Conservation (phyloP, 1,140 invertebrate species). For the Saxidomus purpurata region DNA sequence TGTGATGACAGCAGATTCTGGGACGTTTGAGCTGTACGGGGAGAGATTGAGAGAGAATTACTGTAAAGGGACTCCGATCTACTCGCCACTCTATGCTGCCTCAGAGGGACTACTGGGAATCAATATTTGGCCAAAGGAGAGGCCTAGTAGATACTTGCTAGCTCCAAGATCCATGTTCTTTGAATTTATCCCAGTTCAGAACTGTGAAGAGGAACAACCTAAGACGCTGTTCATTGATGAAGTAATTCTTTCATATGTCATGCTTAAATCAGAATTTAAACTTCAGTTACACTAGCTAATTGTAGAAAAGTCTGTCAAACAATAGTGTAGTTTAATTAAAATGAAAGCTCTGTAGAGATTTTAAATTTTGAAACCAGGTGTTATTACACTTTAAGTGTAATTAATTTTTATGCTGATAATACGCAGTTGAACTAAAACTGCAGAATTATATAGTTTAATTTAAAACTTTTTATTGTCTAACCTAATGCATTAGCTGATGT, state of each 20-base stretch:
- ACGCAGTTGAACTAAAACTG: too few relatives aligned
- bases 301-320: too few relatives aligned
- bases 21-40: conserved; percentile 83
- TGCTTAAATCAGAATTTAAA: too few relatives aligned
- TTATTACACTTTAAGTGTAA: too few relatives aligned
- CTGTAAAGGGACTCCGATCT: conserved; percentile 81
- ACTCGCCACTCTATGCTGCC: conserved; percentile 85
- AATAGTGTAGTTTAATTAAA: too few relatives aligned
- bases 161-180: conserved; percentile 82
- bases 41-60: conserved; percentile 77
- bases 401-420: too few relatives aligned
- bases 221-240: conserved; percentile 82
- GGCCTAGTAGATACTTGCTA: conserved; percentile 80
- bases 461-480: too few relatives aligned
- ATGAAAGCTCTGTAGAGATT: too few relatives aligned
- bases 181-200: conserved; percentile 84
- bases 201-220: conserved; percentile 80
- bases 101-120: conserved; percentile 85
- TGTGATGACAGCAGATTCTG: conserved; percentile 82
- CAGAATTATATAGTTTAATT: too few relatives aligned
- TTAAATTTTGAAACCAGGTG: too few relatives aligned
- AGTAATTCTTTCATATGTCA: conserved; percentile 77
- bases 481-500: too few relatives aligned
- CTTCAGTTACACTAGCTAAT: too few relatives aligned
- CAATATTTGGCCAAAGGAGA: conserved; percentile 81